Conservation (phyloP, 2,113 vertebrate genomes). For the Hippocampus barbouri region DNA sequence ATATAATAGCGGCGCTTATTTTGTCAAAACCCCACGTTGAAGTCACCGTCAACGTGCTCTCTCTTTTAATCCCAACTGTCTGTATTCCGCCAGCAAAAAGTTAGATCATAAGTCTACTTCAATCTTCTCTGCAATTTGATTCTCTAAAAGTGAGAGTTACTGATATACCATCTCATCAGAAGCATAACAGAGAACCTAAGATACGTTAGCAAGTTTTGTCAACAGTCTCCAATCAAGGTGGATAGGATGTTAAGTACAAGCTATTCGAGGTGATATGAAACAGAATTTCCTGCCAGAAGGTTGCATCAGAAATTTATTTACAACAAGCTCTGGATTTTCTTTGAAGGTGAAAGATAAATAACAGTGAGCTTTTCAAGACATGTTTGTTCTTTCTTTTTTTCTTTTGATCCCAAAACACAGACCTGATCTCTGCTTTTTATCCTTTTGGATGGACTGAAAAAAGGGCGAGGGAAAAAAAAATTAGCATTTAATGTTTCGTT, state of each 20-base stretch:
- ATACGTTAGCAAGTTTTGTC: neutral
- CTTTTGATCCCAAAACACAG: neutral
- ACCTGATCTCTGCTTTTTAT: neutral
- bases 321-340: neutral
- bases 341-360: constrained; percentile 1
- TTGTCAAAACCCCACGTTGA: neutral
- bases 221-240: neutral
- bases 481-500: neutral
- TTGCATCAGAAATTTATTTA: neutral
- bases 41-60: neutral
- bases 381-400: neutral
- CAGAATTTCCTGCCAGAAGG: neutral
- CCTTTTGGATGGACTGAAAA: neutral
- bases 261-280: neutral
- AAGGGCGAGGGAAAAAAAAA: neutral
- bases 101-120: neutral
- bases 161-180: neutral
- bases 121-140: neutral
- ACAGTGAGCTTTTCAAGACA: neutral
- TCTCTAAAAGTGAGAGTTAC: neutral
- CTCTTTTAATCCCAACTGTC: neutral
- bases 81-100: neutral
- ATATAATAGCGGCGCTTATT: neutral
- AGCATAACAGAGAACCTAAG: neutral
- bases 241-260: neutral